A percentile compares a stretch with the other conserved stretches of the same genome.
These are phyloP conservation scores for Synergus itoensis DNA, from an alignment of 2,888 invertebrate species.

Conservation along the genomic window DNA sequence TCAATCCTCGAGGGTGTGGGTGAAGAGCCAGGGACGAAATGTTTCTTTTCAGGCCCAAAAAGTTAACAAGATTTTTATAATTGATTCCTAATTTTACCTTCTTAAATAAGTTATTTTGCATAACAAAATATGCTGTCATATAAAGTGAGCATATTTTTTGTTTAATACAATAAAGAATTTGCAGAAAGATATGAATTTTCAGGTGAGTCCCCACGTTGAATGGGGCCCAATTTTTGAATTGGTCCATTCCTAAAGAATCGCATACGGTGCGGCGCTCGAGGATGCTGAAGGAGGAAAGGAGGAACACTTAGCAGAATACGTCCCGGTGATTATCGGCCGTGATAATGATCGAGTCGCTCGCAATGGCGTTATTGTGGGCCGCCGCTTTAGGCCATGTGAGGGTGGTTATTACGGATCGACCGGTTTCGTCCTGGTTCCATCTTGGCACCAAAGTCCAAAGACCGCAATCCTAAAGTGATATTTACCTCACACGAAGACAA, in stretches of 20 bases:
- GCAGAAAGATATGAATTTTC: neutral
- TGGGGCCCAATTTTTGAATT: neutral
- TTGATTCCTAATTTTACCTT: too few species aligned
- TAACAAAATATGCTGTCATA: too few species aligned
- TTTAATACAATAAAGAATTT: too few species aligned
- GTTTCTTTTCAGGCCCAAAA: neutral
- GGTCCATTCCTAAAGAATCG: slow-evolving; percentile 38
- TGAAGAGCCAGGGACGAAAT: neutral
- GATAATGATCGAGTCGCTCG: slow-evolving; percentile 76
- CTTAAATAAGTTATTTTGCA: too few species aligned
- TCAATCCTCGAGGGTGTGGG: slow-evolving; percentile 24
- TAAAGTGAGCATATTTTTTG: too few species aligned
- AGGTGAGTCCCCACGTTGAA: neutral
- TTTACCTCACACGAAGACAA: slow-evolving; percentile 3
- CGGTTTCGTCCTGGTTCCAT: slow-evolving; percentile 68
- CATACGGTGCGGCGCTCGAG: slow-evolving; percentile 3
- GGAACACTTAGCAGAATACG: slow-evolving; percentile 75
- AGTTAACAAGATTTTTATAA: too few species aligned
- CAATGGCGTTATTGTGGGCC: slow-evolving; percentile 75
- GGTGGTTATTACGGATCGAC: slow-evolving; percentile 75
- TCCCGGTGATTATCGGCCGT: slow-evolving; percentile 76
- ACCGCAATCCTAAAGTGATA: slow-evolving; percentile 27
- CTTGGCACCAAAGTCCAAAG: slow-evolving; percentile 42
- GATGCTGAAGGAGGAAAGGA: slow-evolving; percentile 46
- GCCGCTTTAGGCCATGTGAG: slow-evolving; percentile 74